Percentiles rank a stretch among this genome's conserved stretches.
These are phyloP conservation scores for Drosophila planitibia DNA, from an alignment of 2,888 invertebrate genomes.

Conservation along the genomic window DNA sequence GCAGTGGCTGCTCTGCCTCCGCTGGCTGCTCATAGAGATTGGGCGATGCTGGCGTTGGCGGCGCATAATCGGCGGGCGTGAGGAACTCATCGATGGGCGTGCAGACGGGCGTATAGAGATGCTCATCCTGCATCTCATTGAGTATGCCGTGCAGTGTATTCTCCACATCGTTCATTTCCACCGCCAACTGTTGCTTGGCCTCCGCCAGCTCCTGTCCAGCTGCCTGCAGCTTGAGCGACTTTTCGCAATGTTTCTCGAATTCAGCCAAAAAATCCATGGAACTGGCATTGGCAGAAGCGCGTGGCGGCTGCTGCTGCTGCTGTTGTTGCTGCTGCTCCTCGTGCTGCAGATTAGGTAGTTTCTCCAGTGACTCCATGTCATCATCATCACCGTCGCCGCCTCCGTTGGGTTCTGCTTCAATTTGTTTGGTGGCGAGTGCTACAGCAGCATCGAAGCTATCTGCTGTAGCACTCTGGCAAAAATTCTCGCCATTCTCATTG, in stretches of 20 bases:
- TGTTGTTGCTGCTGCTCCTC: conserved; percentile 19
- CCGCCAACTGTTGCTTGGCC: conserved; percentile 64
- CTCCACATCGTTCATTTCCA: conserved; percentile 81
- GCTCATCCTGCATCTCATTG: conserved; percentile 83
- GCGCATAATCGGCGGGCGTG: conserved; percentile 78
- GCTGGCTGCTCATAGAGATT: conserved; percentile 42
- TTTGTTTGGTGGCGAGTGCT: conserved; percentile 60
- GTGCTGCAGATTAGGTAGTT: conserved; percentile 8
- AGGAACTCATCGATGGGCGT: conserved; percentile 79
- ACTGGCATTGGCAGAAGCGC: conserved; percentile 13
- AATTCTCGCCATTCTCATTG: conserved; percentile 71
- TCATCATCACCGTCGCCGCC: conserved; percentile 12
- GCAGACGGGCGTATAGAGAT: conserved; percentile 78
- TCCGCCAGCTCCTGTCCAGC: conserved; percentile 29
- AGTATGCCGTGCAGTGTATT: conserved; percentile 80
- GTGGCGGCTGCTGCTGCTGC: conserved; percentile 25
- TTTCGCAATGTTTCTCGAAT: conserved; percentile 76
- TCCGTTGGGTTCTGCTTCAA: conserved; percentile 58
- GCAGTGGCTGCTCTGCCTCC: conserved; percentile 7
- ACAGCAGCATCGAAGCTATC: conserved; percentile 78
- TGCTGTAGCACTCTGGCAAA: conserved; percentile 77
- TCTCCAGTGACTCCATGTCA: conserved; percentile 31
- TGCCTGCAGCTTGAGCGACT: conserved; percentile 46
- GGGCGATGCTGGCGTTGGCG: conserved; percentile 55
- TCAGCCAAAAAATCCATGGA: conserved; percentile 81